Base-by-base conservation (phyloP, 2,888 invertebrate species). In the Unio delphinus region DNA sequence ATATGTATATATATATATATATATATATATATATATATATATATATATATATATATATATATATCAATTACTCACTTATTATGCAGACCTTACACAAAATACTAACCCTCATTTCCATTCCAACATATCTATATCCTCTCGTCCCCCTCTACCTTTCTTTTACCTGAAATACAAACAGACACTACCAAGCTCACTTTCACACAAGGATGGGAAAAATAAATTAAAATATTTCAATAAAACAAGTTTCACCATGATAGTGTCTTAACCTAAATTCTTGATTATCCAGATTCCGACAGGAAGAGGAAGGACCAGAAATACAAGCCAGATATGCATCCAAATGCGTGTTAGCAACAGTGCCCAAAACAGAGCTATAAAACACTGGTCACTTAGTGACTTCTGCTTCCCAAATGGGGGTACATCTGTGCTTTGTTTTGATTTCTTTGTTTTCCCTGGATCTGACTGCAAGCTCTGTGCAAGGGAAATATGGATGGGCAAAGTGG, bases 281-380 rank as follows among this genome's bases (percentile, higher is more conserved):
- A 85, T 62, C 88, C 95, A 94, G 79, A 95, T 93, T 1, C 93
- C 91, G 68, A 96, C 91, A 11, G 96, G 96, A 79, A 97, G 92
- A 1, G 95, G 92, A 66, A 89, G 73, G 18, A 95, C 91, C 34
- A 96, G 92, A 11, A 94, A 93, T 76, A 95, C 90, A 70, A 96
- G 91, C 95, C 96, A 95, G 66, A 95, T 92, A 85, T 96, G 94
- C 83, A 95, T 95, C 94, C 96, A 97, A 23, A 97, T 92, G 55
- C 96, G 92, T 91, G 96, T 95, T 67, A 94, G 93, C 11, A 94
- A 91, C 82, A 96, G 96, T 3, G 94, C 94, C 92, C 95, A 96
- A 79, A 96, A 92, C 18, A 96, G 76, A 26, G 81, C 86, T 64
- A 89, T 87, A 68, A 91, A 88, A 70, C 87, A 91, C 55, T 84